phyloP scores from a whole-genome alignment of 1,140 invertebrate species.

The Lepidurus arcticus region DNA sequence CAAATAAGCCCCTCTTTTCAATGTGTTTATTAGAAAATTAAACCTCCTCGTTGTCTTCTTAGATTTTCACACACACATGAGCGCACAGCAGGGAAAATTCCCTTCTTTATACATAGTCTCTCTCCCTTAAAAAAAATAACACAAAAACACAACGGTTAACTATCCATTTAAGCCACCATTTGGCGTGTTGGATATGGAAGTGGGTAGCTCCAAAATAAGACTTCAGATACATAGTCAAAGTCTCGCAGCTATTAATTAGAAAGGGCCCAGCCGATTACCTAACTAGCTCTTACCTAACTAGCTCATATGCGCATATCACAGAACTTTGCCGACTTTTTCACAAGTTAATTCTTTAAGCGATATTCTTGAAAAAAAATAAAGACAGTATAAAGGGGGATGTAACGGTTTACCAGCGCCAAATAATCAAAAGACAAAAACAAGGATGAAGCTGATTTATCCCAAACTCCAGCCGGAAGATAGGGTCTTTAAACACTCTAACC shows the following conservation, averaged over 20 bases:
- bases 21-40: slow-evolving; percentile 15
- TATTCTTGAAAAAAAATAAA: neutral
- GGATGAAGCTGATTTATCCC: no score
- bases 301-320: neutral
- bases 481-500: no score
- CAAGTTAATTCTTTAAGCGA: neutral
- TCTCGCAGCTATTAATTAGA: slow-evolving; percentile 7
- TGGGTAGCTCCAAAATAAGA: neutral
- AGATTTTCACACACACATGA: neutral
- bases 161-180: slow-evolving; percentile 10
- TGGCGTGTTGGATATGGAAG: slow-evolving; percentile 8
- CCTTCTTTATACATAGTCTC: neutral
- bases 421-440: no score
- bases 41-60: slow-evolving; percentile 4
- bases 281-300: neutral
- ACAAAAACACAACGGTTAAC: neutral
- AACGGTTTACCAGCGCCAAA: neutral
- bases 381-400: neutral
- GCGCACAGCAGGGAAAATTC: neutral
- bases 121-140: neutral
- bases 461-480: no score
- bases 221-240: neutral
- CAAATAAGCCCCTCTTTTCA: neutral
- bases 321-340: neutral
- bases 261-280: neutral